Base-by-base conservation (phyloP, 2,113 vertebrate genomes). In the Myiagra hebetior region DNA sequence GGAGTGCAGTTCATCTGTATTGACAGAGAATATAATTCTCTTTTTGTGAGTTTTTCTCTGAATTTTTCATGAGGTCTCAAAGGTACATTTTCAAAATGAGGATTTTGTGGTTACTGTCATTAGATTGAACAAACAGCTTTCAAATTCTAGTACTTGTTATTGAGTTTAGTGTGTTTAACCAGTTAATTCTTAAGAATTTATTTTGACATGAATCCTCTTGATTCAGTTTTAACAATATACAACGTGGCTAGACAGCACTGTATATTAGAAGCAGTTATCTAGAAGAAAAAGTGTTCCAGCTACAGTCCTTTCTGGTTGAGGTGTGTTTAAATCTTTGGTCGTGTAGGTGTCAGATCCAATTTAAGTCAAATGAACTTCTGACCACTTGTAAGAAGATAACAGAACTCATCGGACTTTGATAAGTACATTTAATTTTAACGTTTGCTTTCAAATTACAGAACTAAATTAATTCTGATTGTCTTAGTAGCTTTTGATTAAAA, bases 181-280 rank as follows among this genome's bases (percentile, higher is more conserved):
- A 41, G 14, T 74, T 88, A 50, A 59, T 82, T 75, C 16, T 27
- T 33, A 31, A 68, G 35, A 60, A 21, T 41, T 82, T 77, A 26
- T 74, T 93, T 92, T 87, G 41, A 47, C 28, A 2, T 67, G 35
- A 49, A 52, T 79, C 10, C 30, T 52, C 37, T 56, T 72, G 57
- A 16, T 57, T 31, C 83, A 19, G 15, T 59, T 77, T 15, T 65
- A 15, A 20, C 47, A 47, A 23, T 14, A 6, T 0, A 13, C 39
- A 53, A 4, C 1, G 0, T 63, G 12, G 15, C 56, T 93, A 9
- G 63, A 47, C 33, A 81, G 6, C 10, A 4, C 33, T 39, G 3
- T 42, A 0, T 41, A 11, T 41, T 78, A 75, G 57, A 39, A 67
- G 30, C 15, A 70, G 30, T 52, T 85, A 27, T 17, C 11, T 23